Evolutionary conservation across 1,140 invertebrate genomes (phyloP), one percentile per base, ranked within the genome.

Genomic region (Episyrphus balteatus): DNA sequence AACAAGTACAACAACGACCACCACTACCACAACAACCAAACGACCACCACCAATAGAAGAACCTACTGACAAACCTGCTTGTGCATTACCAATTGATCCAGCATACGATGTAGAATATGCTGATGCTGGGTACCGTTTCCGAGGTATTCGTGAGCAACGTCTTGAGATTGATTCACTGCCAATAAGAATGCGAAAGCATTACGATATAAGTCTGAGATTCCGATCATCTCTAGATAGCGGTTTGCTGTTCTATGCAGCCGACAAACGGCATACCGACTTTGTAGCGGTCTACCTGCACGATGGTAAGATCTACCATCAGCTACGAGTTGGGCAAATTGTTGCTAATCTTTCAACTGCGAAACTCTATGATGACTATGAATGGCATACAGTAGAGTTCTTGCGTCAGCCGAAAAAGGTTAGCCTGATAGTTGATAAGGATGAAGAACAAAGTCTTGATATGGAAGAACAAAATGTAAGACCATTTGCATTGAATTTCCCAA

Each of bases 191-290:
- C 75, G 76, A 31, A 78, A 80, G 19, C 73, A 77, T 10, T 86
- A 81, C 57, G 81, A 84, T 42, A 83, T 95, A 53, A 80, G 81
- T 13, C 72, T 97, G 11, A 79, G 86, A 17, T 82, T 98, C 63
- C 85, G 85, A 54, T 95, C 93, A 0, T 75, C 72, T 32, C 73
- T 79, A 41, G 62, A 75, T 1, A 79, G 90, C 55, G 94, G 95
- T 37, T 74, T 96, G 2, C 62, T 82, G 1, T 87, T 97, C 66
- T 97, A 93, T 66, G 80, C 82, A 1, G 70, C 81, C 0, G 80
- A 86, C 49, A 64, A 68, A 40, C 66, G 70, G 8, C 81, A 84
- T 14, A 72, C 72, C 26, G 86, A 96, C 60, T 87, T 86, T 58
- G 75, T 95, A 3, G 81, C 85, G 8, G 59, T 97, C 1, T 91